Base-by-base conservation (phyloP, 2,113 vertebrate species). In the Cromileptes altivelis region DNA sequence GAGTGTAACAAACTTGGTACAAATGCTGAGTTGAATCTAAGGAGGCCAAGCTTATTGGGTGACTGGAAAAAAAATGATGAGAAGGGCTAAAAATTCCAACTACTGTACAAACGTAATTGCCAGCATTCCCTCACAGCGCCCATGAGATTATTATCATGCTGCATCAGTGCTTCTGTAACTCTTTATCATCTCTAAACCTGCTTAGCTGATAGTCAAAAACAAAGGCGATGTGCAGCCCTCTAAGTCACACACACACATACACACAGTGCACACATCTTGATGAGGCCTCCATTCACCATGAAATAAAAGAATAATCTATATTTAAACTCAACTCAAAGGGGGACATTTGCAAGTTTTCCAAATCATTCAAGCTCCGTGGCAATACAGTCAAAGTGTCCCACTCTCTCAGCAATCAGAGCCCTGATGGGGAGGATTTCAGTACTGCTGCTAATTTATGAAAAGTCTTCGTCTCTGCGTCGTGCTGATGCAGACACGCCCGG, bases 401-500 rank as follows among this genome's bases (percentile, higher is more conserved):
- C 50, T 81, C 61, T 82, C 62, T 65, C 58, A 56, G 72, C 67
- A 85, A 84, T 71, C 88, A 70, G 75, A 63, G 71, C 83, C 62
- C 62, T 73, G 75, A 70, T 71, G 37, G 75, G 70, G 84, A 73
- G 56, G 21, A 57, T 84, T 70, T 85, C 79, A 79, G 60, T 68
- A 65, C 78, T 73, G 80, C 82, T 82, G 86, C 83, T 91, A 87
- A 93, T 89, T 91, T 88, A 82, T 67, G 69, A 86, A 85, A 88
- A 91, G 84, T 87, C 73, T 61, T 73, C 63, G 47, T 82, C 75
- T 86, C 69, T 84, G 86, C 67, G 62, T 91, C 50, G 81, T 89
- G 88, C 86, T 90, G 90, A 91, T 87, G 85, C 86, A 93, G 93
- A 94, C 93, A 95, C 94, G 74, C 94, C 94, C 91, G 90, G 87